A percentile compares a stretch with the other conserved stretches of the same genome.
Conservation (phyloP, 2,797 vertebrate species). For the Xenopus petersii region DNA sequence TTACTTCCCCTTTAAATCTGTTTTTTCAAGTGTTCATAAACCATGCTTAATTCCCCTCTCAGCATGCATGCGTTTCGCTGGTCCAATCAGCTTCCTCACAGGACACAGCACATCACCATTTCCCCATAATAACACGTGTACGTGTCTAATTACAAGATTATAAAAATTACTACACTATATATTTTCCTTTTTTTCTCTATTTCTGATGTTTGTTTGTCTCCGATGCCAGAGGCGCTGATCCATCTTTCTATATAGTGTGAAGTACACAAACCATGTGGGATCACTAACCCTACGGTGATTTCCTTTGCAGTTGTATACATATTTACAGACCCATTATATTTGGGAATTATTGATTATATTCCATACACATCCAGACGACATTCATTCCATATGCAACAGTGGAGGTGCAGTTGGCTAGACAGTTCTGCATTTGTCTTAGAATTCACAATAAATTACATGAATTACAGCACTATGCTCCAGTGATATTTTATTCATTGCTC, state of each 20-base stretch:
- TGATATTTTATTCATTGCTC: constrained; percentile 1
- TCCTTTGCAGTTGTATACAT: neutral
- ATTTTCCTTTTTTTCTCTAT: too few species aligned
- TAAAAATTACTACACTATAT: too few species aligned
- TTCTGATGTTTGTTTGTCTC: too few species aligned
- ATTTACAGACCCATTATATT: neutral
- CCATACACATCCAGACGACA: neutral
- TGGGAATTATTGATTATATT: neutral
- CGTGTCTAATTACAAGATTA: too few species aligned
- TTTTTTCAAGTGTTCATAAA: too few species aligned
- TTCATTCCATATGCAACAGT: constrained; percentile 1
- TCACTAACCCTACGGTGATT: neutral
- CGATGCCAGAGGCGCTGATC: too few species aligned
- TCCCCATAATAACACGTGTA: too few species aligned
- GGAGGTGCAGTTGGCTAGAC: neutral
- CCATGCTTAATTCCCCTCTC: too few species aligned
- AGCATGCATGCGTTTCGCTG: too few species aligned
- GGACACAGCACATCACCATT: too few species aligned
- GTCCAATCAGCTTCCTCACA: too few species aligned
- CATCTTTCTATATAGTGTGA: neutral
- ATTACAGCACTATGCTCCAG: neutral
- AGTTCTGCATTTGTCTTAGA: neutral
- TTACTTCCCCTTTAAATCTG: too few species aligned
- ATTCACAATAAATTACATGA: constrained; percentile 1
- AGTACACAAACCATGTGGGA: neutral